Percentiles rank a stretch among this genome's conserved stretches.
Conservation (phyloP, 2,113 vertebrate species). For the Litocranius walleri region DNA sequence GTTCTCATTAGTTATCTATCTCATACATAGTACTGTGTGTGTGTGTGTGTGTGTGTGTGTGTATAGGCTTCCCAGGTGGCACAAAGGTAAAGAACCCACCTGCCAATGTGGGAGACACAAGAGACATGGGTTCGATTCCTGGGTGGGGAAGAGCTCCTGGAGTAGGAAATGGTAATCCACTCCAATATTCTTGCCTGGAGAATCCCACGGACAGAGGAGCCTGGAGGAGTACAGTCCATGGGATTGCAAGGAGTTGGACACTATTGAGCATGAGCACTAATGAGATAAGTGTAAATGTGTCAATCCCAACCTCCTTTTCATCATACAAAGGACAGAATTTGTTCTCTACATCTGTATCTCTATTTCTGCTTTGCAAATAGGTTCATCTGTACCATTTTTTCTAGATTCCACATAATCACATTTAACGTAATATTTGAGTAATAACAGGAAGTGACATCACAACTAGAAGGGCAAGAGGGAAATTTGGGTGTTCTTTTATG, state of each 20-base stretch:
- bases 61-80: background rate
- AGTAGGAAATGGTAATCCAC: background rate
- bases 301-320: background rate
- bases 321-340: background rate
- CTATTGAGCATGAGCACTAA: background rate
- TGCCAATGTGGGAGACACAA: background rate
- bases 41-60: background rate
- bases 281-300: background rate
- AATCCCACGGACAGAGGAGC: background rate
- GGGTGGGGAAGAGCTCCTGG: background rate
- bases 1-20: background rate
- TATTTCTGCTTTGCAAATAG: background rate
- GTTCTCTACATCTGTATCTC: background rate
- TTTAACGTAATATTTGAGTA: background rate
- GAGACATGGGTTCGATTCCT: background rate
- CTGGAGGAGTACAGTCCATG: background rate
- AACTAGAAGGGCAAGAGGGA: background rate
- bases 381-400: background rate
- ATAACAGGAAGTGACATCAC: background rate
- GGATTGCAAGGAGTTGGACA: background rate
- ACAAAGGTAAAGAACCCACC: background rate
- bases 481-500: background rate
- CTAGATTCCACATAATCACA: background rate
- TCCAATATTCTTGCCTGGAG: background rate
- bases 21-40: background rate